Evolutionary conservation across 2,888 invertebrate species (phyloP).

Genomic region (Bembecia ichneumoniformis): DNA sequence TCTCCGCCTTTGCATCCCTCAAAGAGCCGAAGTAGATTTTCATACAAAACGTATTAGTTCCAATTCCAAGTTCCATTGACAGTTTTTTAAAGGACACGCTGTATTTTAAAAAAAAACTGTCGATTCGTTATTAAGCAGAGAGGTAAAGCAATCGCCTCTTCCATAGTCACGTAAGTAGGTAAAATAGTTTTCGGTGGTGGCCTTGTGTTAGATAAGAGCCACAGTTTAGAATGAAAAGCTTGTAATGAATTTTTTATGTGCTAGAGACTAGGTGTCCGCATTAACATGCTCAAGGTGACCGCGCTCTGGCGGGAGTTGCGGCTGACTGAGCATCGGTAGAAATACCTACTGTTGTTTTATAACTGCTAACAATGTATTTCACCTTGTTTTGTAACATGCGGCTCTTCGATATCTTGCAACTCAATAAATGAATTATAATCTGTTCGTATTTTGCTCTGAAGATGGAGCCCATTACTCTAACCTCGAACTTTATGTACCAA

Average conservation of each 20-base stretch:
- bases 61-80: too few relatives aligned
- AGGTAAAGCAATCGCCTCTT: too few relatives aligned
- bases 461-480: too few relatives aligned
- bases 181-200: conserved; percentile 6
- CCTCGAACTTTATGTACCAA: too few relatives aligned
- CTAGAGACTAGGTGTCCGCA: conserved; percentile 50
- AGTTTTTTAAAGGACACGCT: too few relatives aligned
- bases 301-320: conserved; percentile 52
- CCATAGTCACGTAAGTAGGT: too few relatives aligned
- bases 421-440: conserved; percentile 3
- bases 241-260: conserved; percentile 20
- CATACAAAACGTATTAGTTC: too few relatives aligned
- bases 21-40: too few relatives aligned
- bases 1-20: too few relatives aligned
- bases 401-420: conserved; percentile 1
- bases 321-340: conserved; percentile 61
- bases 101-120: too few relatives aligned
- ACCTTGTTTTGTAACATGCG: conserved; percentile 23
- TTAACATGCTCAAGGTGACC: conserved; percentile 70
- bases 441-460: neutral
- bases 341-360: conserved; percentile 28
- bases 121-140: too few relatives aligned
- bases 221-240: conserved; percentile 31
- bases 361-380: conserved; percentile 33
- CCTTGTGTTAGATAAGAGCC: conserved; percentile 22